A percentile compares a stretch with the other conserved stretches of the same genome.
Conservation (phyloP, 2,888 invertebrate species). For the Galerucella nymphaeae region DNA sequence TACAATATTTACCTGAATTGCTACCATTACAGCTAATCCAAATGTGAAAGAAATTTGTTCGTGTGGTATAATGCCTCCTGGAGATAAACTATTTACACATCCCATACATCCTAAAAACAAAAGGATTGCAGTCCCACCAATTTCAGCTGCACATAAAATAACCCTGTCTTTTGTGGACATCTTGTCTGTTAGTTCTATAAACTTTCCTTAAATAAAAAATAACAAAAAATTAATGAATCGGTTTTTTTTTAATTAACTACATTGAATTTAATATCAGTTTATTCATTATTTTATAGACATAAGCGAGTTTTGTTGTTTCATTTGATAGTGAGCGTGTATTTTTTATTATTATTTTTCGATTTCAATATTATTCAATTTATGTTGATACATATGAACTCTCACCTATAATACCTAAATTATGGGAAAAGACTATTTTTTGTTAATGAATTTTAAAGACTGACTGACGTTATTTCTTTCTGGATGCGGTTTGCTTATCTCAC, state of each 20-base stretch:
- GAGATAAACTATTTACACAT: constrained; percentile 65
- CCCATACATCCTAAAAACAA: constrained; percentile 82
- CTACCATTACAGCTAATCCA: constrained; percentile 76
- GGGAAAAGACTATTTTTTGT: not conserved
- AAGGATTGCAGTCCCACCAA: constrained; percentile 76
- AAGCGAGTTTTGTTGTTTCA: no score
- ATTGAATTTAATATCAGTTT: no score
- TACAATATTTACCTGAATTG: constrained; percentile 70
- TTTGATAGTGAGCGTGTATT: no score
- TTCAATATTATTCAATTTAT: no score
- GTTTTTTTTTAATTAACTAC: no score
- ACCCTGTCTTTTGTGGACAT: constrained; percentile 59
- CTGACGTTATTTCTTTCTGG: not conserved
- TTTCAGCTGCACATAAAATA: constrained; percentile 68
- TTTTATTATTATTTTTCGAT: no score
- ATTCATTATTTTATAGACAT: no score
- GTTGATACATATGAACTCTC: no score
- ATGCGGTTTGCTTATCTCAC: not conserved
- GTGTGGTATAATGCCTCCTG: constrained; percentile 60
- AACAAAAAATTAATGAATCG: not conserved
- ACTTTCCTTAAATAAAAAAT: constrained; percentile 50
- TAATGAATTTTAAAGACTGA: not conserved
- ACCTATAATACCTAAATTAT: no score
- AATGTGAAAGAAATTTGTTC: constrained; percentile 72
- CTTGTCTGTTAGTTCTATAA: constrained; percentile 57